Evolutionary conservation across 2,888 invertebrate species (phyloP).

Genomic region (Heteromurus nitidus): DNA sequence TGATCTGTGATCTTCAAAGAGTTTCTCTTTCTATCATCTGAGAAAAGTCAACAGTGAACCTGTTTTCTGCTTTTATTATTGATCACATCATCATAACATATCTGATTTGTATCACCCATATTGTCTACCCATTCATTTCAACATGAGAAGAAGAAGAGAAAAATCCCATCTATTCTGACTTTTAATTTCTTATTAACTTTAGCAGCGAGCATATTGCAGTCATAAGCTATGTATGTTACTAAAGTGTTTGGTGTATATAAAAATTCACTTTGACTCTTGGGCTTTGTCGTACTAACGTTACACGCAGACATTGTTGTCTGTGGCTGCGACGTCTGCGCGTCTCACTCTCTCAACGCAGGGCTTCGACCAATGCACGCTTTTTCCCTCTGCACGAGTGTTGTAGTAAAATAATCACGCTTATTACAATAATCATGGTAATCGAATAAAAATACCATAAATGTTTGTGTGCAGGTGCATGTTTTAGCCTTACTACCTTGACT

Average conservation of each 20-base stretch:
- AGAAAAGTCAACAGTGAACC: slow-evolving; percentile 63
- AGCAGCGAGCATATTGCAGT: too few species aligned
- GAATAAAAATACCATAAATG: slow-evolving; percentile 55
- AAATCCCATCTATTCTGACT: too few species aligned
- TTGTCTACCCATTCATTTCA: neutral
- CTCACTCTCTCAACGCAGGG: too few species aligned
- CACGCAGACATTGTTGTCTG: too few species aligned
- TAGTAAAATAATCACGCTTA: slow-evolving; percentile 21
- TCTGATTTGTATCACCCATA: neutral
- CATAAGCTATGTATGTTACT: too few species aligned
- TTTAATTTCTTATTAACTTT: too few species aligned
- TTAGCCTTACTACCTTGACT: neutral
- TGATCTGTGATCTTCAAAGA: slow-evolving; percentile 23
- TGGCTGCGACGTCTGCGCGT: too few species aligned
- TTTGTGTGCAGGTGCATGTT: slow-evolving; percentile 18
- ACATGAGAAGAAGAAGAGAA: neutral
- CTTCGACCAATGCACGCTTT: slow-evolving; percentile 36
- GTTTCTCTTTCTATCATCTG: slow-evolving; percentile 64
- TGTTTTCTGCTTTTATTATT: too few species aligned
- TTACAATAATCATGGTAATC: slow-evolving; percentile 54
- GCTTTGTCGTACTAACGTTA: too few species aligned
- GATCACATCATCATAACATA: too few species aligned
- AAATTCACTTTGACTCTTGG: too few species aligned
- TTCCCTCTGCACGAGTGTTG: slow-evolving; percentile 34
- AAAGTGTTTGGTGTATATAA: too few species aligned